Evolutionary conservation across 2,888 invertebrate genomes (phyloP).

Genomic region (Eupithecia dodoneata): DNA sequence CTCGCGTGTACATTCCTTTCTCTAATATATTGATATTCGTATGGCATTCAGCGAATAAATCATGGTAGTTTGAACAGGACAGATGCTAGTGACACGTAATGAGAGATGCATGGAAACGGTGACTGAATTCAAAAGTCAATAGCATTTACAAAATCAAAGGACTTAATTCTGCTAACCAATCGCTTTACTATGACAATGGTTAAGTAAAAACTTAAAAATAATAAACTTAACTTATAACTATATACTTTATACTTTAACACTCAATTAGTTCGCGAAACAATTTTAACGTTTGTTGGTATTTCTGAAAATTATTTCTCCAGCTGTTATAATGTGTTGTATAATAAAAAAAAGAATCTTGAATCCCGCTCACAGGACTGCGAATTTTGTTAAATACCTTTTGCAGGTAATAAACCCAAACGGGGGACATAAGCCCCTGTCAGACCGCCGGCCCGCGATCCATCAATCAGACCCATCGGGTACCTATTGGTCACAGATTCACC

Average conservation of each 20-base stretch:
- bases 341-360: not conserved
- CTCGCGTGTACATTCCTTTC: slow-evolving; percentile 53
- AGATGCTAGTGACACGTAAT: not conserved
- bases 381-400: slow-evolving; percentile 10
- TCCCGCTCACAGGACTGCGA: not conserved
- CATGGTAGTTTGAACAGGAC: not conserved
- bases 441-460: slow-evolving; percentile 23
- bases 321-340: not conserved
- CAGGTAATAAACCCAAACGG: slow-evolving; percentile 15
- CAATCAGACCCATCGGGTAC: slow-evolving; percentile 20
- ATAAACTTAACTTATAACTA: no score
- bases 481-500: slow-evolving; percentile 21
- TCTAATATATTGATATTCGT: slow-evolving; percentile 49
- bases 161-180: no score
- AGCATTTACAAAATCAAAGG: no score
- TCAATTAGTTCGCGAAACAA: not conserved
- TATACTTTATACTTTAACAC: no score
- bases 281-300: not conserved
- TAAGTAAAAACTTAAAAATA: no score
- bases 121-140: no score
- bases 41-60: not conserved
- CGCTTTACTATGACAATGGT: no score
- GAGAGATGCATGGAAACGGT: no score
- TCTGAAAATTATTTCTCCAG: not conserved
- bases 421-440: slow-evolving; percentile 19